Percentiles rank a stretch among this genome's conserved stretches.
These are phyloP conservation scores for Tympanoctomys barrerae DNA, from an alignment of 2,797 vertebrate species.

Conservation along the genomic window DNA sequence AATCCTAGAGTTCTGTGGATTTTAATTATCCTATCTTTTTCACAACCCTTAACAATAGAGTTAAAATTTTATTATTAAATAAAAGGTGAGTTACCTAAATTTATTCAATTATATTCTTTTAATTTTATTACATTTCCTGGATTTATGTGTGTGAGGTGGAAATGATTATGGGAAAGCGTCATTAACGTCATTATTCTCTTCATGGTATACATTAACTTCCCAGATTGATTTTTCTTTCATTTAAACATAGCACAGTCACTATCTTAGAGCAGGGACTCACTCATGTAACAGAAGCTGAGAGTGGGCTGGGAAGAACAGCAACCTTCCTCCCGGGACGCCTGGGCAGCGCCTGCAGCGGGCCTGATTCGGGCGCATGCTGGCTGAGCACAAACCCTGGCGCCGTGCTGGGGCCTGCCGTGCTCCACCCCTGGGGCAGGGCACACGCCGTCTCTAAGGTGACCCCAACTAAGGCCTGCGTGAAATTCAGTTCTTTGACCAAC, in stretches of 20 bases:
- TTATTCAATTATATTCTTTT: not conserved
- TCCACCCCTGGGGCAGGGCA: not conserved
- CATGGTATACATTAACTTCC: not conserved
- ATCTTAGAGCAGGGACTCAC: not conserved
- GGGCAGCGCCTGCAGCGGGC: constrained; percentile 30
- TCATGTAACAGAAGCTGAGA: constrained; percentile 28
- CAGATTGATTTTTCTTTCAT: not conserved
- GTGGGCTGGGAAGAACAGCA: not conserved
- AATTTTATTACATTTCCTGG: not conserved
- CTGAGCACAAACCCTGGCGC: constrained; percentile 13
- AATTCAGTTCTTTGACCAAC: not conserved
- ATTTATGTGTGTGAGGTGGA: not conserved
- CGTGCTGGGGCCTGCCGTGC: not conserved
- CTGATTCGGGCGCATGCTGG: not conserved
- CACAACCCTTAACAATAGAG: not conserved
- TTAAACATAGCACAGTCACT: not conserved
- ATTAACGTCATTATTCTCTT: not conserved
- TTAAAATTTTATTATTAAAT: constrained; percentile 29
- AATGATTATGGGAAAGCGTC: not conserved
- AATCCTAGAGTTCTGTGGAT: not conserved
- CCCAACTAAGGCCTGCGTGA: not conserved
- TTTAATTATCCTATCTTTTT: not conserved
- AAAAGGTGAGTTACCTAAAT: not conserved
- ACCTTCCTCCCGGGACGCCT: not conserved
- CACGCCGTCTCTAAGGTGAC: not conserved